Percentiles rank a stretch among this genome's conserved stretches.
These are phyloP conservation scores for Bujurquina vittata DNA, from an alignment of 2,113 vertebrate genomes.

Conservation along the genomic window DNA sequence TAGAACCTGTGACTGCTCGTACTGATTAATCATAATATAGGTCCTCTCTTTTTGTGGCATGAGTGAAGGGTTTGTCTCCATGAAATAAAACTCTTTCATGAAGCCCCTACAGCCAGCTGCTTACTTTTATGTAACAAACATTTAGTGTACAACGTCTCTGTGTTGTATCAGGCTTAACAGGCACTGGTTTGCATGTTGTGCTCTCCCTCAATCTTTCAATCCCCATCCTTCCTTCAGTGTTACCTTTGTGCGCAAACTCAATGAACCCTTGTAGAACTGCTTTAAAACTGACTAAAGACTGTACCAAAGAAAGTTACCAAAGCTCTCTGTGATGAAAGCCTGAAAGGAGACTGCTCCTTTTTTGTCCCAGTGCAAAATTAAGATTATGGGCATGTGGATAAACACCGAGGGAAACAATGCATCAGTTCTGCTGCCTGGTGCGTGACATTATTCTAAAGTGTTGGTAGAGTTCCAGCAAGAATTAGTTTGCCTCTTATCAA, in stretches of 20 bases:
- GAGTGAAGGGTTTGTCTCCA: neutral
- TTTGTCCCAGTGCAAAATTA: constrained; percentile 6
- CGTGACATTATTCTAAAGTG: constrained; percentile 32
- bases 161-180: neutral
- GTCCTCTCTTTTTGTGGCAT: neutral
- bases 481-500: constrained; percentile 43
- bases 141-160: neutral
- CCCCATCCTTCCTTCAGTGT: too few relatives aligned
- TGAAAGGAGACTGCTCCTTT: neutral
- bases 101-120: neutral
- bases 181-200: too few relatives aligned
- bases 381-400: constrained; percentile 32
- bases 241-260: too few relatives aligned
- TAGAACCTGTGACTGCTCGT: neutral
- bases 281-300: neutral
- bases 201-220: neutral
- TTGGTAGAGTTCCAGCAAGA: neutral
- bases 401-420: constrained; percentile 6
- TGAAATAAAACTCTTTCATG: neutral
- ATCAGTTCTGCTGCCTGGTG: constrained; percentile 41
- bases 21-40: neutral
- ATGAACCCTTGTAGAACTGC: neutral
- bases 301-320: neutral
- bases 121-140: neutral
- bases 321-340: neutral